phyloP scores from a whole-genome alignment of 2,113 vertebrate species.

The Dipodomys spectabilis region DNA sequence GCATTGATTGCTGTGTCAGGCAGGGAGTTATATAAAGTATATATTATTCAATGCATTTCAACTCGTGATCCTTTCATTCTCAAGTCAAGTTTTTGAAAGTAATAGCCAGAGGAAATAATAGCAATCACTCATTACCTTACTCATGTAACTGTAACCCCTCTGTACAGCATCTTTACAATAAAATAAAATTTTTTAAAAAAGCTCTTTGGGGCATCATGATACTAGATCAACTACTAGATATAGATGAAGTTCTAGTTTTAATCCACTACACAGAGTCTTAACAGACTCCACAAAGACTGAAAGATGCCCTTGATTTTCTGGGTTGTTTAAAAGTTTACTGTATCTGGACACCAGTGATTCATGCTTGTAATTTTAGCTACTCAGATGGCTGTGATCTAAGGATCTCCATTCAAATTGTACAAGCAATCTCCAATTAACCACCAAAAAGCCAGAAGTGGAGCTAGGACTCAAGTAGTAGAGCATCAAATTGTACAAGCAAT shows the following conservation, averaged over 20 bases:
- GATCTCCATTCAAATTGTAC: too few relatives aligned
- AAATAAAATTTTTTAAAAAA: background rate
- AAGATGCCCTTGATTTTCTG: background rate
- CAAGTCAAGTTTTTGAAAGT: background rate
- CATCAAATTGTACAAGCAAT: too few relatives aligned
- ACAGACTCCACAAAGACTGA: constrained; percentile 11
- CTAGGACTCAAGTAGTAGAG: too few relatives aligned
- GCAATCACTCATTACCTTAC: too few relatives aligned
- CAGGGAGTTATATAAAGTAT: too few relatives aligned
- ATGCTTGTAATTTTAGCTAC: too few relatives aligned
- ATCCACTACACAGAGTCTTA: background rate
- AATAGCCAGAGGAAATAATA: background rate
- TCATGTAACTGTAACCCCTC: too few relatives aligned
- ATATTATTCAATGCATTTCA: background rate
- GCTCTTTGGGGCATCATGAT: constrained; percentile 3
- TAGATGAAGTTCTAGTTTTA: background rate
- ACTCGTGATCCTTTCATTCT: background rate
- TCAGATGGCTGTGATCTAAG: too few relatives aligned
- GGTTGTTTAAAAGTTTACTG: background rate
- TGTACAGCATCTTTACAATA: too few relatives aligned
- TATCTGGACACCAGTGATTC: background rate
- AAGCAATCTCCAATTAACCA: too few relatives aligned
- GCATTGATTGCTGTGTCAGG: too few relatives aligned
- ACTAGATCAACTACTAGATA: background rate
- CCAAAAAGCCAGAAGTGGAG: too few relatives aligned